phyloP scores from a whole-genome alignment of 2,113 vertebrate genomes.

The Cynopterus brachyotis region DNA sequence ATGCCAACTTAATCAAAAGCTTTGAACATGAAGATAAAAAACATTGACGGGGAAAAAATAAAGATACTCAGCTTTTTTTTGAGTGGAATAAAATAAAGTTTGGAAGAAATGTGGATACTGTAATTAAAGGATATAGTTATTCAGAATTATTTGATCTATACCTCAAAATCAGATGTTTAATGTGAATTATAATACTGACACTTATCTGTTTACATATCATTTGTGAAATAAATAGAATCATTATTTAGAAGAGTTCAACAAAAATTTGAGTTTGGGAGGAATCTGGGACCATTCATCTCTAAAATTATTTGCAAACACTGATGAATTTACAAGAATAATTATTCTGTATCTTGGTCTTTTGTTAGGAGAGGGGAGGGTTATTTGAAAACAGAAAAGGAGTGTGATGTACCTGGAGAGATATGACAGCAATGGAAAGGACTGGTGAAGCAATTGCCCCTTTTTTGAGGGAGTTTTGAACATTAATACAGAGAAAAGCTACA shows the following conservation, averaged over 20 bases:
- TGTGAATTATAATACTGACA: not conserved
- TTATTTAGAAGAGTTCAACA: not conserved
- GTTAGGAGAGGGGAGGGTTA: not conserved
- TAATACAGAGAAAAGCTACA: not conserved
- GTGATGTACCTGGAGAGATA: not conserved
- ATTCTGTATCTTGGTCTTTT: rapidly evolving
- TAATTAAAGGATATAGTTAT: not conserved
- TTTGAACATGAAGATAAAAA: slow-evolving; percentile 64
- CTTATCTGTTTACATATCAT: not conserved
- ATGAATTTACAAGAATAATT: not conserved
- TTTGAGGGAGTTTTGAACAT: not conserved
- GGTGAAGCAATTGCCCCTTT: not conserved
- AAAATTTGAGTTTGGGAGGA: not conserved
- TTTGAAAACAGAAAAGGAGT: not conserved
- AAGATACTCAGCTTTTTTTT: slow-evolving; percentile 62
- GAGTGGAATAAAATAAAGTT: slow-evolving; percentile 45
- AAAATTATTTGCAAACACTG: not conserved
- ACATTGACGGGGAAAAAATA: slow-evolving; percentile 34
- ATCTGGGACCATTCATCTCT: not conserved
- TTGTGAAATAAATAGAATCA: not conserved
- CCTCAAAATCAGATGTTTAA: not conserved
- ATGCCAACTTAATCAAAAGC: slow-evolving; percentile 77
- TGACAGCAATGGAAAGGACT: rapidly evolving
- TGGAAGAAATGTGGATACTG: not conserved
- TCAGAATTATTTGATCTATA: not conserved